Conservation (phyloP, 2,888 invertebrate genomes). For the Scaptomyza cyrtandrae region DNA sequence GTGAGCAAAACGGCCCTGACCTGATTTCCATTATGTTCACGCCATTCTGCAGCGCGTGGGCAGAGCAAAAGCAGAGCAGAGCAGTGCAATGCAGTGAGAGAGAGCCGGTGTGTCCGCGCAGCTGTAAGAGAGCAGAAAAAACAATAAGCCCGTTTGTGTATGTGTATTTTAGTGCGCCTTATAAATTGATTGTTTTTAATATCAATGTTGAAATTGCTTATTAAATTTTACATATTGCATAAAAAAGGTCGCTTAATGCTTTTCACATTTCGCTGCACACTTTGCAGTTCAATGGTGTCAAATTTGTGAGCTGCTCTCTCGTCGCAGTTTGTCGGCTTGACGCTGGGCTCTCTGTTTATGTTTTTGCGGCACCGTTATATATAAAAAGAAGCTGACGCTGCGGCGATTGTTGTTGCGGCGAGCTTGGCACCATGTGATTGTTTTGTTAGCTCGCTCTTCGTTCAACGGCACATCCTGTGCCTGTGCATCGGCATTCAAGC, state of each 20-base stretch:
- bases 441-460: slow-evolving; percentile 67
- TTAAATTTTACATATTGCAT: not conserved
- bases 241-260: not conserved
- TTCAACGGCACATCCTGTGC: slow-evolving; percentile 54
- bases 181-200: not conserved
- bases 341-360: slow-evolving; percentile 77
- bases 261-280: not conserved
- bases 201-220: not conserved
- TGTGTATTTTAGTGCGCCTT: not conserved
- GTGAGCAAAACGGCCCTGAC: slow-evolving; percentile 84
- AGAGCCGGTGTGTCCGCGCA: slow-evolving; percentile 61
- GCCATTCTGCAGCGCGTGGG: slow-evolving; percentile 76
- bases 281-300: slow-evolving; percentile 9
- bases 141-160: not conserved
- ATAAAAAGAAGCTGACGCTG: slow-evolving; percentile 31
- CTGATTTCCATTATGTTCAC: slow-evolving; percentile 77
- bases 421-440: slow-evolving; percentile 76
- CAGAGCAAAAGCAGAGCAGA: slow-evolving; percentile 43
- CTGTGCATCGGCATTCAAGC: slow-evolving; percentile 26
- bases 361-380: slow-evolving; percentile 71
- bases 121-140: slow-evolving; percentile 12
- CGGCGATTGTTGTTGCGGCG: slow-evolving; percentile 49
- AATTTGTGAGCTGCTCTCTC: slow-evolving; percentile 37
- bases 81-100: slow-evolving; percentile 50
- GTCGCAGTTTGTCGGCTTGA: slow-evolving; percentile 31